A percentile compares a stretch with the other conserved stretches of the same genome.
phyloP scores from a whole-genome alignment of 30 jellyfish, hydroid and myxozoan genomes.

The Aurelia aurita region DNA sequence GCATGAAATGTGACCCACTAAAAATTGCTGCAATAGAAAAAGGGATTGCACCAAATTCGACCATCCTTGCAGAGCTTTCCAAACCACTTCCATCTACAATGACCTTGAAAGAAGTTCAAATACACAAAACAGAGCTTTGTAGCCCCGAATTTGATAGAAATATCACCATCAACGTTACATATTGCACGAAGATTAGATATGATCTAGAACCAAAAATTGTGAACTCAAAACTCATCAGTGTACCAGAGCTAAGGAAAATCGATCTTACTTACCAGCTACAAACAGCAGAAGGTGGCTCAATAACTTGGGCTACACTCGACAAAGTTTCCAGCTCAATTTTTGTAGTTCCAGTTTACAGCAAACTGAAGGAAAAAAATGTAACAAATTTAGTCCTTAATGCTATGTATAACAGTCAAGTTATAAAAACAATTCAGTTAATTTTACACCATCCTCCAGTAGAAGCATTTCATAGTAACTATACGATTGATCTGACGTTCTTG shows the following conservation, averaged over 20 bases:
- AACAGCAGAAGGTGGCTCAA: background rate
- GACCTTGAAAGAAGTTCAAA: conserved; percentile 3
- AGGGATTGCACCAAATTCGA: background rate
- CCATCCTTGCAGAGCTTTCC: background rate
- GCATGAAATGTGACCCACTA: background rate
- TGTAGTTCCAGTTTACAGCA: conserved; percentile 26
- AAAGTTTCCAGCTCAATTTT: background rate
- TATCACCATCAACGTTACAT: background rate
- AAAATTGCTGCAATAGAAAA: background rate
- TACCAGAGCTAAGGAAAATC: background rate
- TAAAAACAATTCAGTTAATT: conserved; percentile 5
- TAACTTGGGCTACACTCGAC: conserved; percentile 27
- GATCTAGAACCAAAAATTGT: background rate
- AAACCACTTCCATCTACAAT: background rate
- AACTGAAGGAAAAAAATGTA: background rate
- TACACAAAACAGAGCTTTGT: conserved; percentile 22
- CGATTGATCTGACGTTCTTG: conserved; percentile 23
- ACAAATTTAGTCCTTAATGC: conserved; percentile 27
- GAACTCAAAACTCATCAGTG: background rate
- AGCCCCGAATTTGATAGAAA: background rate
- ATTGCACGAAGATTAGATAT: conserved; percentile 19
- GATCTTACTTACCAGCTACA: background rate
- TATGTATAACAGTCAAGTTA: background rate
- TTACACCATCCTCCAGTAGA: conserved; percentile 9
- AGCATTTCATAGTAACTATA: conserved; percentile 1